These are phyloP conservation scores for Hirtodrosophila trivittata DNA, from an alignment of 2,888 invertebrate species.

Conservation along the genomic window DNA sequence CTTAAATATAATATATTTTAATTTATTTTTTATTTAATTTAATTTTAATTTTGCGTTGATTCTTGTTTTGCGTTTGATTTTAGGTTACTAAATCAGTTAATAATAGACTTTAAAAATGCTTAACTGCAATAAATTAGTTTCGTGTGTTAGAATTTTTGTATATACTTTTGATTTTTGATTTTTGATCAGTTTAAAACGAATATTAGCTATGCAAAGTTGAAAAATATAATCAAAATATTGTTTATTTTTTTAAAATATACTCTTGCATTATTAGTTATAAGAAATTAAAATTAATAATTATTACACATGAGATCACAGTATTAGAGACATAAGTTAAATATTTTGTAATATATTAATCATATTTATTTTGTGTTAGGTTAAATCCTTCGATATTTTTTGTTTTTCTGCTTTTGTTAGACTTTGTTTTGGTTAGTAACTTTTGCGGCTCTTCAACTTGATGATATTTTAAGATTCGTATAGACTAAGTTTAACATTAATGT, in stretches of 20 bases:
- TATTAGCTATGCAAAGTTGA: constrained; percentile 74
- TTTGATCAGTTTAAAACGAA: constrained; percentile 53
- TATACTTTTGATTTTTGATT: constrained; percentile 24
- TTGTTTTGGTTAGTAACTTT: constrained; percentile 69
- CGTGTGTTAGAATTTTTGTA: constrained; percentile 52
- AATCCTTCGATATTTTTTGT: constrained; percentile 23
- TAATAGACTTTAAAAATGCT: constrained; percentile 61
- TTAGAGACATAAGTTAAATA: constrained; percentile 84
- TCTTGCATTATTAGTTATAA: constrained; percentile 54
- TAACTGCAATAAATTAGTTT: constrained; percentile 77
- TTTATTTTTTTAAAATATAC: constrained; percentile 23
- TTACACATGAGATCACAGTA: constrained; percentile 85
- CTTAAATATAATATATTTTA: constrained; percentile 44
- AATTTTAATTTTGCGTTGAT: constrained; percentile 41
- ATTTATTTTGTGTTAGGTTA: constrained; percentile 38
- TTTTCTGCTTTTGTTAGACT: constrained; percentile 51
- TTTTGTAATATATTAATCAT: constrained; percentile 52
- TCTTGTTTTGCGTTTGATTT: constrained; percentile 41
- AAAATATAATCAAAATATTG: constrained; percentile 40
- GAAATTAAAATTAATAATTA: constrained; percentile 81
- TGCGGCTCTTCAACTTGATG: constrained; percentile 40
- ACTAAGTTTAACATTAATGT: constrained; percentile 55
- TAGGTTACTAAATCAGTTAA: constrained; percentile 63
- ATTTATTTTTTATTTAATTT: constrained; percentile 12
- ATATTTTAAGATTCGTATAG: constrained; percentile 28